These are phyloP conservation scores for Paracyclopina nana DNA, from an alignment of 1,140 invertebrate species.

Conservation along the genomic window DNA sequence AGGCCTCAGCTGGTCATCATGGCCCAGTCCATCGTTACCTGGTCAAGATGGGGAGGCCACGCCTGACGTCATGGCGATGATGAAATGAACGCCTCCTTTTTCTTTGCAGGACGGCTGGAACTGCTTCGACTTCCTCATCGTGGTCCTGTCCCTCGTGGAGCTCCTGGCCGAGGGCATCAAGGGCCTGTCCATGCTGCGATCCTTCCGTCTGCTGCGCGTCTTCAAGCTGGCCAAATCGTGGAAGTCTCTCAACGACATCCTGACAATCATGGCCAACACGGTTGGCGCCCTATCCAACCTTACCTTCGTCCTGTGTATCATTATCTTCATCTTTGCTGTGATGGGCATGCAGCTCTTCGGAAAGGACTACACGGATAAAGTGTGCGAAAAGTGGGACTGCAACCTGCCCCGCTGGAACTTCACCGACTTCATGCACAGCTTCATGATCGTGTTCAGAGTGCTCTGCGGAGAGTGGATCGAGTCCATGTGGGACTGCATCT, in stretches of 20 bases:
- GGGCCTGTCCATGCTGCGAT: conserved; percentile 82
- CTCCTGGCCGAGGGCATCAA: conserved; percentile 74
- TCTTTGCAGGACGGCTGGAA: conserved; percentile 77
- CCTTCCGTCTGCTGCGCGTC: conserved; percentile 93
- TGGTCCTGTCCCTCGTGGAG: conserved; percentile 77
- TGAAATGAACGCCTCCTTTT: too few species aligned
- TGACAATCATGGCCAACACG: conserved; percentile 91
- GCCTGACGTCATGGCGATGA: too few species aligned
- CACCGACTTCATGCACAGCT: conserved; percentile 84
- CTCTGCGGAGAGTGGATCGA: conserved; percentile 98
- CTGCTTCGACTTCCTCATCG: conserved; percentile 94
- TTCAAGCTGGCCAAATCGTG: conserved; percentile 97
- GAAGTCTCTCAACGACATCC: conserved; percentile 89
- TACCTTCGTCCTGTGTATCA: conserved; percentile 87
- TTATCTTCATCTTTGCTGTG: conserved; percentile 94
- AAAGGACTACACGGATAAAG: conserved; percentile 58
- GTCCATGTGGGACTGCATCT: conserved; percentile 95
- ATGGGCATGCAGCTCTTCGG: conserved; percentile 96
- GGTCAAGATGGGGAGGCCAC: too few species aligned
- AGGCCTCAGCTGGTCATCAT: too few species aligned
- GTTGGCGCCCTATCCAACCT: conserved; percentile 91
- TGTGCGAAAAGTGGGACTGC: conserved; percentile 21
- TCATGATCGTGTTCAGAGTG: conserved; percentile 95
- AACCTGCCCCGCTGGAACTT: conserved; percentile 80
- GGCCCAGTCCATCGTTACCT: too few species aligned